Evolutionary conservation across 2,888 invertebrate species (phyloP).

Genomic region (Mesoligia furuncula): DNA sequence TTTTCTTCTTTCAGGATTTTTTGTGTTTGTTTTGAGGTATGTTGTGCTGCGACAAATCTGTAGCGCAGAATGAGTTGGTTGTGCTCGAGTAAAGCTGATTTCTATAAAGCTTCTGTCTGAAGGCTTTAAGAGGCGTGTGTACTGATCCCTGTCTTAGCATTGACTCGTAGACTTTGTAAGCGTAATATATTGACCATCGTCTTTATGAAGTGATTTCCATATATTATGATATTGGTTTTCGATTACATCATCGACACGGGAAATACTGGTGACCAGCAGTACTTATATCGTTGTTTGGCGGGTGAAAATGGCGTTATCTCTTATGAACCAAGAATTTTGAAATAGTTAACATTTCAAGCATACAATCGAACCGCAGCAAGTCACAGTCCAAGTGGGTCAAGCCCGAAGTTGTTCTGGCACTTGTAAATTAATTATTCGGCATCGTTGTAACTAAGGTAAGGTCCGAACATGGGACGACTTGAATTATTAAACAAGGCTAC

Average conservation of each 20-base stretch:
- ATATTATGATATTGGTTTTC: background rate
- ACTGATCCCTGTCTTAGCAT: background rate
- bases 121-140: background rate
- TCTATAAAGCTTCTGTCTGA: background rate
- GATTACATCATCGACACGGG: background rate
- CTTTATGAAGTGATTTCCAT: too few relatives aligned
- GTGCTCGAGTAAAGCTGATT: background rate
- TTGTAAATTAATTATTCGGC: constrained; percentile 84
- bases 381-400: constrained; percentile 72
- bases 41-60: background rate
- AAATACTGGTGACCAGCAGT: background rate
- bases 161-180: background rate
- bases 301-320: background rate
- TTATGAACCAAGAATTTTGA: constrained; percentile 1
- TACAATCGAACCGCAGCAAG: constrained; percentile 58
- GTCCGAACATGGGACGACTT: constrained; percentile 81
- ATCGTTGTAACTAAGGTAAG: constrained; percentile 80
- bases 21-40: background rate
- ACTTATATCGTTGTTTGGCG: background rate
- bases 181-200: background rate
- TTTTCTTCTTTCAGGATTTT: constrained; percentile 11
- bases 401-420: constrained; percentile 71
- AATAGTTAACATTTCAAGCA: constrained; percentile 50
- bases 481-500: constrained; percentile 86
- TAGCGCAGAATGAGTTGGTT: background rate